A percentile compares a stretch with the other conserved stretches of the same genome.
phyloP scores from a whole-genome alignment of 1,140 invertebrate genomes.

The Hyles euphorbiae region DNA sequence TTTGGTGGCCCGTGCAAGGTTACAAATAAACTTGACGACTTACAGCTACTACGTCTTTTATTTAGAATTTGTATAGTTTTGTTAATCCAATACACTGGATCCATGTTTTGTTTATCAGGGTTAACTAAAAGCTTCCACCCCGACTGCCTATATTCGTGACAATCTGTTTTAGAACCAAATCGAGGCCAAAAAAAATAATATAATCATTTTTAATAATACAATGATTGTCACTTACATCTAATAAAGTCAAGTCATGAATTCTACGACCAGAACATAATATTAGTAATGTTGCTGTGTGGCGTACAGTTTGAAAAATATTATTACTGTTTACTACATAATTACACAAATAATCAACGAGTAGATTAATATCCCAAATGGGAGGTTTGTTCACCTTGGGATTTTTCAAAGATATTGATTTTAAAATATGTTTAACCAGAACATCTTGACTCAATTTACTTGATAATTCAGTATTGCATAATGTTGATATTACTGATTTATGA shows the following conservation, averaged over 20 bases:
- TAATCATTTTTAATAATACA: slow-evolving; percentile 15
- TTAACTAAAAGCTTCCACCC: slow-evolving; percentile 27
- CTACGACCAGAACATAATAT: no score
- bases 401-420: slow-evolving; percentile 22
- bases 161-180: slow-evolving; percentile 35
- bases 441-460: slow-evolving; percentile 11
- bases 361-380: slow-evolving; percentile 31
- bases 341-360: slow-evolving; percentile 7
- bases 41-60: neutral
- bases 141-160: slow-evolving; percentile 19
- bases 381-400: slow-evolving; percentile 18
- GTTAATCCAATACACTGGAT: slow-evolving; percentile 32
- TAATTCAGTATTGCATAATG: slow-evolving; percentile 36
- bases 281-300: no score
- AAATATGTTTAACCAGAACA: slow-evolving; percentile 21
- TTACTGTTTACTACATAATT: slow-evolving; percentile 10
- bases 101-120: slow-evolving; percentile 20
- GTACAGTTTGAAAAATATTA: slow-evolving; percentile 22
- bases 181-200: slow-evolving; percentile 30
- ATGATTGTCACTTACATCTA: slow-evolving; percentile 19
- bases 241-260: no score
- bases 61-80: slow-evolving; percentile 21
- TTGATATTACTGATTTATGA: slow-evolving; percentile 30
- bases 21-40: no score
- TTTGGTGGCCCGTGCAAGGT: no score